A percentile compares a stretch with the other conserved stretches of the same genome.
Evolutionary conservation across 2,888 invertebrate species (phyloP).

Genomic region (Lumbricus terrestris): DNA sequence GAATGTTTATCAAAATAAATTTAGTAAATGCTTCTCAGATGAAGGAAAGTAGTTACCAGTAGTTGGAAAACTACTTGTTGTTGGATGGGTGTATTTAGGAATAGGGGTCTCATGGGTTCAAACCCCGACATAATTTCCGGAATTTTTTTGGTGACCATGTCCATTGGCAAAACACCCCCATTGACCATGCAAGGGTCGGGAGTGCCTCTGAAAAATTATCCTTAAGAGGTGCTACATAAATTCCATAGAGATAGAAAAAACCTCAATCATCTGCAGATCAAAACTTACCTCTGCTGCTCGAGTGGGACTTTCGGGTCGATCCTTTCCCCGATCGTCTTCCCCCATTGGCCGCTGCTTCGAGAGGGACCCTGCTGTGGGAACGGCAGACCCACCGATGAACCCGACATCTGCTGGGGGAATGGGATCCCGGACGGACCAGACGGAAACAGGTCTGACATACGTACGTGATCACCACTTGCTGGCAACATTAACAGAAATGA

Average conservation of each 20-base stretch:
- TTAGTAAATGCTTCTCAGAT: too few relatives aligned
- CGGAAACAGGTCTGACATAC: not conserved
- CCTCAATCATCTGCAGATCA: not conserved
- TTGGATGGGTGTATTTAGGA: too few relatives aligned
- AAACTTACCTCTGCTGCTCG: slow-evolving; percentile 79
- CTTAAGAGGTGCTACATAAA: too few relatives aligned
- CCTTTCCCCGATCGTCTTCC: slow-evolving; percentile 64
- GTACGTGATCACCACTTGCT: not conserved
- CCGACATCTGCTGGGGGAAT: not conserved
- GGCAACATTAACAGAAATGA: not conserved
- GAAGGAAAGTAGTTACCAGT: too few relatives aligned
- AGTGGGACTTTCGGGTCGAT: slow-evolving; percentile 79
- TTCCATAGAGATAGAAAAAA: not conserved
- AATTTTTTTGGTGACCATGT: too few relatives aligned
- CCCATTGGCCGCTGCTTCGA: slow-evolving; percentile 18
- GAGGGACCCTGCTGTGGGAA: not conserved
- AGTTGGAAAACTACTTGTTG: too few relatives aligned
- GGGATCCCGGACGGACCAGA: not conserved
- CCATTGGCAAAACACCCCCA: too few relatives aligned
- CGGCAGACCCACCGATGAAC: not conserved
- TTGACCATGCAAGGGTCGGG: too few relatives aligned
- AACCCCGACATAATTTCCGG: too few relatives aligned
- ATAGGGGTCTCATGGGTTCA: too few relatives aligned
- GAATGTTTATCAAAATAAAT: too few relatives aligned
- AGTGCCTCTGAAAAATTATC: too few relatives aligned